Evolutionary conservation across 2,888 invertebrate species (phyloP).

Genomic region (Crossocerus cetratus): DNA sequence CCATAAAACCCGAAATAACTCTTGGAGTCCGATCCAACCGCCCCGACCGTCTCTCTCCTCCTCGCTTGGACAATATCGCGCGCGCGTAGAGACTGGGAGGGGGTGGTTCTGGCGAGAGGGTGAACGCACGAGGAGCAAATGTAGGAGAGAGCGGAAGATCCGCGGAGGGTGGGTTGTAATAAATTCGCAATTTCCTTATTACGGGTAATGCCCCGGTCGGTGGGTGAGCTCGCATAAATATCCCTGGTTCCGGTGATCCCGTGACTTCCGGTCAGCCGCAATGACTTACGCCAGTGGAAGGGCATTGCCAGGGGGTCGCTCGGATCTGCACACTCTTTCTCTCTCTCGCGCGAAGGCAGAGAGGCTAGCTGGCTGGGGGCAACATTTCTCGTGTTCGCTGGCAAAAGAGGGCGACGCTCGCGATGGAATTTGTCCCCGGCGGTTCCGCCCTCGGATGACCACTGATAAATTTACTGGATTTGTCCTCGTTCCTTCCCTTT

Average conservation of each 20-base stretch:
- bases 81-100: no score
- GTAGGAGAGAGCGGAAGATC: constrained; percentile 28
- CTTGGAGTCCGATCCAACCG: constrained; percentile 61
- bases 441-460: constrained; percentile 74
- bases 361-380: no score
- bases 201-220: constrained; percentile 77
- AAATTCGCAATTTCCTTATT: constrained; percentile 78
- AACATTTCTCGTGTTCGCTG: constrained; percentile 49
- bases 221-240: constrained; percentile 75
- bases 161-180: constrained; percentile 64
- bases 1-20: constrained; percentile 76
- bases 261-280: constrained; percentile 77
- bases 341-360: constrained; percentile 10
- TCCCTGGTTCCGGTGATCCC: constrained; percentile 76
- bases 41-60: constrained; percentile 24
- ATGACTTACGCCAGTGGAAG: constrained; percentile 73
- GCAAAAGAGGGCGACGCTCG: constrained; percentile 68
- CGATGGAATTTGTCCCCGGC: constrained; percentile 76
- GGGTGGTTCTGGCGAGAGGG: constrained; percentile 10
- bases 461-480: constrained; percentile 76
- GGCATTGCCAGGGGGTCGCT: constrained; percentile 48
- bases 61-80: constrained; percentile 70
- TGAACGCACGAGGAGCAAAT: constrained; percentile 3
- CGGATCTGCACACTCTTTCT: constrained; percentile 11
- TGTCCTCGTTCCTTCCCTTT: constrained; percentile 54